A percentile compares a stretch with the other conserved stretches of the same genome.
Evolutionary conservation across 1,140 invertebrate genomes (phyloP).

Genomic region (Cephus cinctus): DNA sequence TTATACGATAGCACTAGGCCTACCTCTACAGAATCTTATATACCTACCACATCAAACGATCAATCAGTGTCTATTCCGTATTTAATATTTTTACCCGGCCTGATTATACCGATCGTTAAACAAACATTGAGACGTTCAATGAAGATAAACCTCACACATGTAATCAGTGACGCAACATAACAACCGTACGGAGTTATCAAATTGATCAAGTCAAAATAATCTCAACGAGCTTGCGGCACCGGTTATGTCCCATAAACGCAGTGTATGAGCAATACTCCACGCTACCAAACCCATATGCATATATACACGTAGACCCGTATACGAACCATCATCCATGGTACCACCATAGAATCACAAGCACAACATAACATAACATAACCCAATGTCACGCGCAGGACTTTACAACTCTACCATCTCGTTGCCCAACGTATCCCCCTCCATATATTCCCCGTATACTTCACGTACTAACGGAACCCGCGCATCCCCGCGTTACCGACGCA

Average conservation of each 20-base stretch:
- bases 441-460: conserved; percentile 22
- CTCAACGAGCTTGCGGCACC: conserved; percentile 45
- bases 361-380: conserved; percentile 50
- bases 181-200: conserved; percentile 54
- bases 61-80: neutral
- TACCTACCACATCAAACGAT: too few species aligned
- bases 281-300: conserved; percentile 35
- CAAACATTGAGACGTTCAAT: too few species aligned
- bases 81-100: too few species aligned
- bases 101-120: too few species aligned
- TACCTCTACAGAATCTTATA: too few species aligned
- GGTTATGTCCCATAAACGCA: conserved; percentile 57
- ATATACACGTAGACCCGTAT: conserved; percentile 32
- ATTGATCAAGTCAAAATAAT: conserved; percentile 59
- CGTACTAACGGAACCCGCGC: too few species aligned
- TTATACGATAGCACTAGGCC: too few species aligned
- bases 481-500: too few species aligned
- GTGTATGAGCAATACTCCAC: conserved; percentile 49
- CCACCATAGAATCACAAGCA: conserved; percentile 28
- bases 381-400: conserved; percentile 54
- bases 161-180: conserved; percentile 2
- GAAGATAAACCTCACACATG: conserved; percentile 23
- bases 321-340: conserved; percentile 34
- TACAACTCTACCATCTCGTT: conserved; percentile 53
- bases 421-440: conserved; percentile 18